Percentiles rank a stretch among this genome's conserved stretches.
Conservation (phyloP, 2,113 vertebrate genomes). For the Gadus chalcogrammus region DNA sequence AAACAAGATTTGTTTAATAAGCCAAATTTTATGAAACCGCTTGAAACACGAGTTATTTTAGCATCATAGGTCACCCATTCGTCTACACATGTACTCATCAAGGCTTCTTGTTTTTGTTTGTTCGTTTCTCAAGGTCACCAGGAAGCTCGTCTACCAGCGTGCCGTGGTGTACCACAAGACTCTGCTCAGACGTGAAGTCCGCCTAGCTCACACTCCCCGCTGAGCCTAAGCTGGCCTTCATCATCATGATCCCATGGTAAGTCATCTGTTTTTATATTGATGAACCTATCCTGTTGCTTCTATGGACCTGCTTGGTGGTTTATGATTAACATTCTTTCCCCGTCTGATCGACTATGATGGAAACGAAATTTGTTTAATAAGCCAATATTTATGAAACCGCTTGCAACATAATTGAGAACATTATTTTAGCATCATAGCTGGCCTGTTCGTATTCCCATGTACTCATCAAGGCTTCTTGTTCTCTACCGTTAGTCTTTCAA, state of each 20-base stretch:
- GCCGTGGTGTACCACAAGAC: constrained; percentile 89
- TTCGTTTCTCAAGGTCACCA: constrained; percentile 79
- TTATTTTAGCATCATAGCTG: no score
- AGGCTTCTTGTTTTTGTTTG: neutral
- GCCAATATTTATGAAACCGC: no score
- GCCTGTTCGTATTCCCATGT: no score
- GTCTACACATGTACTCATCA: no score
- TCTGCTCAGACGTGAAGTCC: constrained; percentile 92
- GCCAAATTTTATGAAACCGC: no score
- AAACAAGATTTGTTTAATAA: constrained; percentile 30
- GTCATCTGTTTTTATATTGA: constrained; percentile 23
- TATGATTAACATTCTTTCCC: constrained; percentile 77
- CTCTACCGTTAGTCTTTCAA: constrained; percentile 71
- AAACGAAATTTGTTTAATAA: constrained; percentile 30
- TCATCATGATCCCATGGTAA: constrained; percentile 95
- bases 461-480: neutral
- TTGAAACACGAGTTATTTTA: no score
- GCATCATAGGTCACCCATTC: no score
- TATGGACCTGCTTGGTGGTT: constrained; percentile 57
- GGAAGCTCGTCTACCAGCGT: constrained; percentile 88
- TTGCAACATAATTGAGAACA: no score
- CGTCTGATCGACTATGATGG: constrained; percentile 74
- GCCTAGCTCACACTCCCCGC: constrained; percentile 87
- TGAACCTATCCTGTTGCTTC: neutral
- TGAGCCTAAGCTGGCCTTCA: constrained; percentile 93